Evolutionary conservation across 2,888 invertebrate species (phyloP), one percentile per base, ranked within the genome.

Genomic region (Arrhopalites spinosus): DNA sequence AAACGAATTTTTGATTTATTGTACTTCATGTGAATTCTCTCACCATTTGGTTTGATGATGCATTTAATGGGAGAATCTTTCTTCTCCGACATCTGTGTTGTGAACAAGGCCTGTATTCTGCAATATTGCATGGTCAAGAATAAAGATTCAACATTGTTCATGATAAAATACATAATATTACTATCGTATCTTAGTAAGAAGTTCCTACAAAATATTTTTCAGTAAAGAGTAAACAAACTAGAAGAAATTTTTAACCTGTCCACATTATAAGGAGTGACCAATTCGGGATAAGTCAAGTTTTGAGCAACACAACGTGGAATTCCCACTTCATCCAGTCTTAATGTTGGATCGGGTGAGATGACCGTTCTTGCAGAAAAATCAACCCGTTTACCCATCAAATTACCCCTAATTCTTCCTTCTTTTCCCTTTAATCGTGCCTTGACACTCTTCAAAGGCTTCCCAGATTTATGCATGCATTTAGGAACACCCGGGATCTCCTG

Each of bases 341-440:
- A 87, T 87, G 95, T 96, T 0, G 96, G 96, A 88, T 96, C 96
- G 0, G 96, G 96, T 27, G 96, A 98, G 85, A 96, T 96, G 84
- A 99, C 99, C 84, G 99, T 99, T 86, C 99, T 92, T 5, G 98
- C 99, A 0, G 98, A 98, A 86, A 99, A 99, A 85, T 99, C 99
- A 0, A 99, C 99, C 88, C 99, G 95, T 86, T 98, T 99, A 72
- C 99, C 99, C 99, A 99, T 99, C 83, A 99, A 90, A 86, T 99
- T 99, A 83, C 99, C 99, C 86, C 99, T 90, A 84, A 99, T 98
- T 84, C 99, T 90, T 0, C 99, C 99, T 90, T 99, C 98, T 85
- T 99, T 99, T 25, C 98, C 98, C 87, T 98, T 98, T 64, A 94
- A 86, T 63, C 99, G 90, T 3, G 97, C 94, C 86, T 98, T 99